A percentile compares a stretch with the other conserved stretches of the same genome.
Evolutionary conservation across 2,888 invertebrate genomes (phyloP).

Genomic region (Eudasyphora cyanicolor): DNA sequence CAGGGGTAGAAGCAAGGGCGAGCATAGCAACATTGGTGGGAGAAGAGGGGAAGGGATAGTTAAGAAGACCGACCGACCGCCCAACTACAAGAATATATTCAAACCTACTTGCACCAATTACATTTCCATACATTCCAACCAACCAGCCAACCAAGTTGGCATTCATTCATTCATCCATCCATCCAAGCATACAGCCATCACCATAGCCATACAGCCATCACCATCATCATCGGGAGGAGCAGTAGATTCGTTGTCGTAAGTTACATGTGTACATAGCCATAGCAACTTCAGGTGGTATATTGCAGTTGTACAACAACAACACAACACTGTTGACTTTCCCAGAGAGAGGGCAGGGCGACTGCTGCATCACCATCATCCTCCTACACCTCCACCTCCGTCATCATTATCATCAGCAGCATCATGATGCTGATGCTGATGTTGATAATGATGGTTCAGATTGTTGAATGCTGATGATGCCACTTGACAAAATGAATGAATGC

Average conservation of each 20-base stretch:
- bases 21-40: slow-evolving; percentile 18
- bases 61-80: not conserved
- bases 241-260: not conserved
- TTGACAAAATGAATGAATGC: slow-evolving; percentile 67
- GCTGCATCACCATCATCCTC: not conserved
- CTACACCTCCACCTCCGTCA: not conserved
- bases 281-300: slow-evolving; percentile 61
- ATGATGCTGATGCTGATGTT: slow-evolving; percentile 37
- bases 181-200: slow-evolving; percentile 12
- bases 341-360: not conserved
- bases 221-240: not conserved
- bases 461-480: slow-evolving; percentile 66
- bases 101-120: slow-evolving; percentile 61
- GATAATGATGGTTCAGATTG: slow-evolving; percentile 62
- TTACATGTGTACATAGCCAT: slow-evolving; percentile 36
- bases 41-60: not conserved
- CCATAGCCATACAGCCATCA: not conserved
- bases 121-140: slow-evolving; percentile 48
- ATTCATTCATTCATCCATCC: slow-evolving; percentile 27
- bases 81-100: slow-evolving; percentile 30
- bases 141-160: slow-evolving; percentile 13
- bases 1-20: too few relatives aligned
- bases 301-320: slow-evolving; percentile 50
- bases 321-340: slow-evolving; percentile 17
- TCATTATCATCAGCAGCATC: not conserved